Percentiles rank a stretch among this genome's conserved stretches.
phyloP scores from a whole-genome alignment of 2,888 invertebrate species.

The Tillus elongatus region DNA sequence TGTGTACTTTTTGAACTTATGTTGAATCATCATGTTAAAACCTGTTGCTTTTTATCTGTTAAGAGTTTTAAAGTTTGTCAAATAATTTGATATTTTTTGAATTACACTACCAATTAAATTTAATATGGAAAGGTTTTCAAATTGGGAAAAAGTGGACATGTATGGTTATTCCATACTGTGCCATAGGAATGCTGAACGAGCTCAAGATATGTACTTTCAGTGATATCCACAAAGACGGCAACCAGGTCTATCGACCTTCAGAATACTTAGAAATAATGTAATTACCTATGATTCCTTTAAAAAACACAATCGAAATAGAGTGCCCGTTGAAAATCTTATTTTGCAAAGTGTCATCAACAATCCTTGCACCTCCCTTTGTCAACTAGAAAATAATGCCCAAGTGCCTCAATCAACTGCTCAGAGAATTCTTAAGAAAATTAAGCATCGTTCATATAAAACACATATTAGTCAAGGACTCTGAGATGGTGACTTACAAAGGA shows the following conservation, averaged over 20 bases:
- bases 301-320: slow-evolving; percentile 3
- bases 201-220: slow-evolving; percentile 3
- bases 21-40: no score
- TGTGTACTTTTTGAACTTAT: no score
- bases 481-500: slow-evolving; percentile 2
- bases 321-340: background rate
- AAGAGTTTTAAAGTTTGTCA: background rate
- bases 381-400: background rate
- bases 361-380: no score
- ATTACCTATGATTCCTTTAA: slow-evolving; percentile 1
- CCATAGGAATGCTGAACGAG: slow-evolving; percentile 4
- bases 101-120: slow-evolving; percentile 5
- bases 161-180: slow-evolving; percentile 1
- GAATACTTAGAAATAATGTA: slow-evolving; percentile 1
- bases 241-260: no score
- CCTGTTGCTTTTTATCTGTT: no score
- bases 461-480: slow-evolving; percentile 3
- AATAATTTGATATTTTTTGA: slow-evolving; percentile 1
- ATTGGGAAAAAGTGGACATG: slow-evolving; percentile 3
- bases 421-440: slow-evolving; percentile 1
- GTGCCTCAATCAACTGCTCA: slow-evolving; percentile 2
- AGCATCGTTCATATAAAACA: slow-evolving; percentile 2
- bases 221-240: slow-evolving; percentile 2
- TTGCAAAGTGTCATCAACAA: slow-evolving; percentile 2
- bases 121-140: slow-evolving; percentile 3